Percentiles rank a stretch among this genome's conserved stretches.
phyloP scores from a whole-genome alignment of 2,797 vertebrate genomes.

The Melanotaenia trifasciata region DNA sequence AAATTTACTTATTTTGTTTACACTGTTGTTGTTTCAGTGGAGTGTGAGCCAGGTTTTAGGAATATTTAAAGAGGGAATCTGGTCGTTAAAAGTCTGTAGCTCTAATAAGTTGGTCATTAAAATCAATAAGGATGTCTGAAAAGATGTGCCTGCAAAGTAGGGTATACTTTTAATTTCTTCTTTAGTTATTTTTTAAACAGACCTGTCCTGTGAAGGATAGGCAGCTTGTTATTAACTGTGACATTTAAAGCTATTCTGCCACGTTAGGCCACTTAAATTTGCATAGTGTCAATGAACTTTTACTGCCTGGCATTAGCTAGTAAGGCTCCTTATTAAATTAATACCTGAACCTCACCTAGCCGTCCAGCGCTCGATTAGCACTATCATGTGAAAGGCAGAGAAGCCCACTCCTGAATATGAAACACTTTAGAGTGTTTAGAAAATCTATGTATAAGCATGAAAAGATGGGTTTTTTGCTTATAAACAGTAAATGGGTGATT shows the following conservation, averaged over 20 bases:
- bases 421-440: neutral
- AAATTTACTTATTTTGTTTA: too few species aligned
- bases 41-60: too few species aligned
- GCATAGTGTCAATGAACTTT: neutral
- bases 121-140: neutral
- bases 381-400: neutral
- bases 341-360: neutral
- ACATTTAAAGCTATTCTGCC: neutral
- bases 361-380: neutral
- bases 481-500: neutral
- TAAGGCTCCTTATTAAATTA: neutral
- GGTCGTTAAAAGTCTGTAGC: too few species aligned
- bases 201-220: neutral
- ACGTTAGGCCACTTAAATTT: neutral
- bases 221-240: constrained; percentile 1
- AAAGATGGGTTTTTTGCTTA: neutral
- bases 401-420: neutral
- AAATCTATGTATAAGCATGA: neutral
- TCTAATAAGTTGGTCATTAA: neutral
- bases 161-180: neutral
- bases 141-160: neutral
- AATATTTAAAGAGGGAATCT: neutral
- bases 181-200: neutral
- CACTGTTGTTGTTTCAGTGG: too few species aligned
- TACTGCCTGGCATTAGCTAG: neutral